Base-by-base conservation (phyloP, 2,113 vertebrate genomes). In the Chaetura pelagica region DNA sequence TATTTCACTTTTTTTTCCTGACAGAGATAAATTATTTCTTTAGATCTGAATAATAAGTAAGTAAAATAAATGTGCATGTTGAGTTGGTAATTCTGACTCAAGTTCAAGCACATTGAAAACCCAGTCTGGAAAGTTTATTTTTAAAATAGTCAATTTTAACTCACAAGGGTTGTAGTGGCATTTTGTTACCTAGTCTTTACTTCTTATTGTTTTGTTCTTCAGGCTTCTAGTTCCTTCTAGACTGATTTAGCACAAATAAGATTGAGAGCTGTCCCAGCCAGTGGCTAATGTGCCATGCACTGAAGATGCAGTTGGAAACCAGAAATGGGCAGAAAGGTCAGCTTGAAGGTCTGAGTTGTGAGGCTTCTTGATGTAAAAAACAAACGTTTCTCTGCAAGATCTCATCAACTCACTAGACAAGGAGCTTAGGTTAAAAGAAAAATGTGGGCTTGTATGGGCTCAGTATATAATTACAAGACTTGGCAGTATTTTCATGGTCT, bases 31-130 rank as follows among this genome's bases (percentile, higher is more conserved):
- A 88, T 52, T 6, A n/a, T 93, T 94, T 86, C 34, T 96, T 96
- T 81, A 92, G 68, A 86, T 88, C 35, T 86, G 83, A 88, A 84
- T 95, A 95, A 91, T 86, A 90, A 96, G 32, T 81, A 92, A 91
- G 72, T 94, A 83, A 95, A 95, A 96, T 74, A 90, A 90, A 94
- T 86, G 78, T 84, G 72, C 76, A 44, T 1, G 9, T 87, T 3
- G n/a, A 79, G 69, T 46, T 73, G 81, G 61, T 91, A 89, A 84
- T 93, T 95, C 59, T 86, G n/a, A 81, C 75, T 94, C 29, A 26
- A 85, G 44, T 86, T 80, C 34, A 88, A 44, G 74, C 48, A 67
- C 42, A 30, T 11, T 67, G 68, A 91, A 91, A 95, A 92, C n/a
- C 80, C 66, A 40, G 16, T 49, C 58, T 59, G 57, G 42, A 71